Evolutionary conservation across 2,113 vertebrate genomes (phyloP).

Genomic region (Petromus typicus): DNA sequence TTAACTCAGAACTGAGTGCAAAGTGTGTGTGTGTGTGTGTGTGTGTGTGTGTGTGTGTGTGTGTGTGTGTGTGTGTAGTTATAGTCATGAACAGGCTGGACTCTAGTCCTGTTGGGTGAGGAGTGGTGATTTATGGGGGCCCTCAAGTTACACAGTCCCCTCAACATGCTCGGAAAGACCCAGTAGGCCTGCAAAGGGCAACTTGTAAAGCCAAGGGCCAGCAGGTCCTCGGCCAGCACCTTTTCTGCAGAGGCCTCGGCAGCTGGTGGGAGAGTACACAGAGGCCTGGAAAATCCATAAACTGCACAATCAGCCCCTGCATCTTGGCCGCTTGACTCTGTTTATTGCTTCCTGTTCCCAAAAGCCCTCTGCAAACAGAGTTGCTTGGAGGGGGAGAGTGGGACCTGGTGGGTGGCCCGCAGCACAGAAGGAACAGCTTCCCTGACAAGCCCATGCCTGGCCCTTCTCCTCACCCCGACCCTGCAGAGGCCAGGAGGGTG

Average conservation of each 20-base stretch:
- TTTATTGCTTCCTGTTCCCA: constrained; percentile 82
- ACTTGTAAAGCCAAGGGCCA: constrained; percentile 31
- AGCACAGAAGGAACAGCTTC: background rate
- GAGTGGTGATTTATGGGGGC: background rate
- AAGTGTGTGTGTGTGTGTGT: background rate
- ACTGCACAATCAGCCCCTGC: constrained; percentile 73
- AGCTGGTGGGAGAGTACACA: constrained; percentile 67
- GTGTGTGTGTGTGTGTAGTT: background rate
- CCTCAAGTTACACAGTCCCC: background rate
- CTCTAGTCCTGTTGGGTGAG: background rate
- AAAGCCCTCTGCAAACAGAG: constrained; percentile 78
- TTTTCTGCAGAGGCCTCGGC: constrained; percentile 65
- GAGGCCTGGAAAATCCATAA: constrained; percentile 77
- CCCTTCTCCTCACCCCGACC: background rate
- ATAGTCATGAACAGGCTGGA: background rate
- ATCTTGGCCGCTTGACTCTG: constrained; percentile 74
- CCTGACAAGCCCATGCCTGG: background rate
- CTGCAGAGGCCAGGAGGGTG: background rate
- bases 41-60: background rate
- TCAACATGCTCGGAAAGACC: constrained; percentile 24
- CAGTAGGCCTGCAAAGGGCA: constrained; percentile 45
- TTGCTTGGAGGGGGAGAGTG: constrained; percentile 10
- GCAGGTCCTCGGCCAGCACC: constrained; percentile 5
- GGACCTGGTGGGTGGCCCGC: constrained; percentile 78
- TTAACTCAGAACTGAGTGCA: background rate